Conservation (phyloP, 2,113 vertebrate genomes). For the Bungarus multicinctus region DNA sequence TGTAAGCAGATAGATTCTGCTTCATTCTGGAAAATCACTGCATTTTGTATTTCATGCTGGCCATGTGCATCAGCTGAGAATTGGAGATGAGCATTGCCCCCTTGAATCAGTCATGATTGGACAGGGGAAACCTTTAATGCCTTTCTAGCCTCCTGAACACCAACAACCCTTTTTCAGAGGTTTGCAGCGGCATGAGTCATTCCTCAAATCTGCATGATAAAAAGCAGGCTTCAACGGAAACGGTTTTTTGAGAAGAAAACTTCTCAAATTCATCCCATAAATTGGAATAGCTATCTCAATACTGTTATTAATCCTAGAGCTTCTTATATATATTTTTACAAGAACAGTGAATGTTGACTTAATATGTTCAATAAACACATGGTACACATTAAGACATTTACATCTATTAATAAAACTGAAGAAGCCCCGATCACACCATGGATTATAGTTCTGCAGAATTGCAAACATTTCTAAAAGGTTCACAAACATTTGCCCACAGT, state of each 20-base stretch:
- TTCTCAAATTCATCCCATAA: not conserved
- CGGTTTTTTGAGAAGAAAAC: not conserved
- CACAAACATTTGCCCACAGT: not conserved
- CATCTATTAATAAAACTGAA: not conserved
- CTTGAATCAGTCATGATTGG: not conserved
- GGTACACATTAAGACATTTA: not conserved
- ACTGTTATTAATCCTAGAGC: not conserved
- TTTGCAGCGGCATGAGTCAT: not conserved
- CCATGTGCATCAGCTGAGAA: not conserved
- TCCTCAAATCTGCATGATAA: not conserved
- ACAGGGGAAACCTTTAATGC: not conserved
- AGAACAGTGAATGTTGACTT: not conserved
- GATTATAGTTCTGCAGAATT: not conserved
- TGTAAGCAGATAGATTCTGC: not conserved
- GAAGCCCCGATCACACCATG: not conserved
- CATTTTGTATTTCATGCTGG: not conserved
- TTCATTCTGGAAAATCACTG: not conserved
- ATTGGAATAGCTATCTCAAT: not conserved
- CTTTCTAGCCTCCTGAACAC: not conserved
- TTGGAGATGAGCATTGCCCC: not conserved
- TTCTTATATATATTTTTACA: not conserved
- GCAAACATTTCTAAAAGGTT: not conserved
- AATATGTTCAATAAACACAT: not conserved
- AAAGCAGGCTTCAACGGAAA: not conserved
- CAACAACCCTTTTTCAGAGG: not conserved